Evolutionary conservation across 2,797 vertebrate genomes (phyloP).

Genomic region (Poecilia gillii): DNA sequence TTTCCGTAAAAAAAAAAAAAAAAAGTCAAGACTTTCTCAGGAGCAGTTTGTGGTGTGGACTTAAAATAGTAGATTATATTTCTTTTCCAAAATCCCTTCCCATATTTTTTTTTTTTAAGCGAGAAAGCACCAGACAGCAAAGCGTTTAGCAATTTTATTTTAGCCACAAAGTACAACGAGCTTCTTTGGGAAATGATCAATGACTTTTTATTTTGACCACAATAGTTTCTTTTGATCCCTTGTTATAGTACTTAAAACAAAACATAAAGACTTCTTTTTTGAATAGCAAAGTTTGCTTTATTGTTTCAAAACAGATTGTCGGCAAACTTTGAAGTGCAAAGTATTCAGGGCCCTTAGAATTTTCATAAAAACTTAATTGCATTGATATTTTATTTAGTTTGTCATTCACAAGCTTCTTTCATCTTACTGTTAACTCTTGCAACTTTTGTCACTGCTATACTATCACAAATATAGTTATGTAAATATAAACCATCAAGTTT

Average conservation of each 20-base stretch:
- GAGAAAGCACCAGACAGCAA: slow-evolving; percentile 27
- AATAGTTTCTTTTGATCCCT: slow-evolving; percentile 8
- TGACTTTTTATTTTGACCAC: slow-evolving; percentile 29
- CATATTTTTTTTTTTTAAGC: slow-evolving; percentile 45
- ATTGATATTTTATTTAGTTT: background rate
- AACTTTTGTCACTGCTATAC: too few species aligned
- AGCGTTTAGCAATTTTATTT: slow-evolving; percentile 25
- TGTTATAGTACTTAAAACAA: background rate
- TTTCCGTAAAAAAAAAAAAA: slow-evolving; percentile 45
- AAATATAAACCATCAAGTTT: background rate
- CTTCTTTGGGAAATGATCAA: slow-evolving; percentile 28
- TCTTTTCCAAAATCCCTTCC: slow-evolving; percentile 49
- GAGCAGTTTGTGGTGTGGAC: slow-evolving; percentile 57
- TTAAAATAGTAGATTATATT: slow-evolving; percentile 66
- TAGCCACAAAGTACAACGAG: slow-evolving; percentile 20
- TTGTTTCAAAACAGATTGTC: background rate
- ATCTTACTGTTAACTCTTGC: background rate
- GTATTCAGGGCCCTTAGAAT: background rate
- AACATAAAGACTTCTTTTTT: background rate
- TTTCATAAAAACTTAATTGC: background rate
- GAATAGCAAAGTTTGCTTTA: background rate
- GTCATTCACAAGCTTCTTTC: background rate
- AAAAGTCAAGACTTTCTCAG: slow-evolving; percentile 58
- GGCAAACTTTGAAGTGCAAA: background rate
- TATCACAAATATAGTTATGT: too few species aligned